phyloP scores from a whole-genome alignment of 2,113 vertebrate genomes.

The Tyrannus savana region DNA sequence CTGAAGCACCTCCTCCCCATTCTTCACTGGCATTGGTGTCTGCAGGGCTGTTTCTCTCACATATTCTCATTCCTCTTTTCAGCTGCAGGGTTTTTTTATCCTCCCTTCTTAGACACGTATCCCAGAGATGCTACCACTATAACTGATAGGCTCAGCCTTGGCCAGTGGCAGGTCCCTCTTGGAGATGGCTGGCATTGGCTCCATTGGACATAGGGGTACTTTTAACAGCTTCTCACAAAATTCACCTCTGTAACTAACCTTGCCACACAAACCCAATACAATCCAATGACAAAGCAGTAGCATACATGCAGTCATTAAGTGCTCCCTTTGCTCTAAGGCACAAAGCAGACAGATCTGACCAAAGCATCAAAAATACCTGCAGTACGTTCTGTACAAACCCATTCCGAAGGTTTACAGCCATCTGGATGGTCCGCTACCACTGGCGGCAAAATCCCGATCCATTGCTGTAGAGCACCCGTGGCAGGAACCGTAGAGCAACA shows the following conservation, averaged over 20 bases:
- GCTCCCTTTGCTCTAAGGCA: not conserved
- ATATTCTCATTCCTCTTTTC: not conserved
- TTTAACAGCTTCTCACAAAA: not conserved
- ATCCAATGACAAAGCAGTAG: not conserved
- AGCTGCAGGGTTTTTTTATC: not conserved
- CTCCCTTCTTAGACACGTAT: not conserved
- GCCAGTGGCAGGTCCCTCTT: not conserved
- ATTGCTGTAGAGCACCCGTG: not conserved
- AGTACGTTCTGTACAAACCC: slow-evolving; percentile 27
- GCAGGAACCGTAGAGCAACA: not conserved
- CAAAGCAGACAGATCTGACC: not conserved
- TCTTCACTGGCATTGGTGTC: too few relatives aligned
- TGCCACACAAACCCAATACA: not conserved
- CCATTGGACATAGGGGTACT: not conserved
- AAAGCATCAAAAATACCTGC: not conserved
- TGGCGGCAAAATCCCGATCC: not conserved
- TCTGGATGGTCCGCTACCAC: slow-evolving; percentile 16
- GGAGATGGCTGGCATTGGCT: not conserved
- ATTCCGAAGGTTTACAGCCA: slow-evolving; percentile 54
- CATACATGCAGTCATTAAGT: not conserved
- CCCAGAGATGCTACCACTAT: not conserved
- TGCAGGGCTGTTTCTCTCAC: not conserved
- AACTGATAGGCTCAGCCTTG: not conserved
- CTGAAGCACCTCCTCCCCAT: not conserved
- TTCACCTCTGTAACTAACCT: fast-evolving